Evolutionary conservation across 2,888 invertebrate genomes (phyloP), one percentile per base, ranked within the genome.

Genomic region (Diarsia brunnea): DNA sequence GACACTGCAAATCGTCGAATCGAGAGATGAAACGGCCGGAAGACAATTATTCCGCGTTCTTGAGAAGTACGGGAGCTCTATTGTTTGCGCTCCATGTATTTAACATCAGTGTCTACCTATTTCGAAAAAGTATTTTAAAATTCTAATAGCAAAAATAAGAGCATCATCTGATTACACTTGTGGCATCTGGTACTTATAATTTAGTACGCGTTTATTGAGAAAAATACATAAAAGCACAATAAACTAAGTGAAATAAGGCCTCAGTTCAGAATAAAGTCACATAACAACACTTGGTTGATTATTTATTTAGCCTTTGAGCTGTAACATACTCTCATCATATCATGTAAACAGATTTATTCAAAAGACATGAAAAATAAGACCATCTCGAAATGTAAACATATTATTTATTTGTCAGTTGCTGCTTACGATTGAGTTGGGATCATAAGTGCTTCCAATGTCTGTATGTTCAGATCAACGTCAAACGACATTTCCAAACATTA

Each of bases 401-500:
- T 73, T 43, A 66, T 73, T 66, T 78, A 43, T 78, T 73, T 61
- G 51, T 78, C 58, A 72, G 51, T 60, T 77, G 31, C 14, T 27
- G 11, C 53, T 61, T 60, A 66, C 31, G 66, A 49, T 38, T 61
- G 53, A 61, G n/a, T 47, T 38, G 27, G n/a, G 5, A 73, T 67
- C 61, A 21, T 31, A 79, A 66, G 60, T 38, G 53, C 45, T 21
- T 60, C 11, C 31, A 47, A n/a, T 63, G n/a, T 61, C 14, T 31
- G 14, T 53, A 66, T 73, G n/a, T 53, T 51, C 45, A 31, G 43
- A 72, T 66, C 51, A 51, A 66, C 14, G 47, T 53, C 38, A 51
- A 60, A 67, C 10, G 53, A 61, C n/a, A 58, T 38, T 61, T 73
- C n/a, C 11, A 24, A 61, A 47, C 19, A 55, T 49, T 31, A 64